These are phyloP conservation scores for Oenanthe oenanthe DNA, from an alignment of 2,113 vertebrate species.

Conservation along the genomic window DNA sequence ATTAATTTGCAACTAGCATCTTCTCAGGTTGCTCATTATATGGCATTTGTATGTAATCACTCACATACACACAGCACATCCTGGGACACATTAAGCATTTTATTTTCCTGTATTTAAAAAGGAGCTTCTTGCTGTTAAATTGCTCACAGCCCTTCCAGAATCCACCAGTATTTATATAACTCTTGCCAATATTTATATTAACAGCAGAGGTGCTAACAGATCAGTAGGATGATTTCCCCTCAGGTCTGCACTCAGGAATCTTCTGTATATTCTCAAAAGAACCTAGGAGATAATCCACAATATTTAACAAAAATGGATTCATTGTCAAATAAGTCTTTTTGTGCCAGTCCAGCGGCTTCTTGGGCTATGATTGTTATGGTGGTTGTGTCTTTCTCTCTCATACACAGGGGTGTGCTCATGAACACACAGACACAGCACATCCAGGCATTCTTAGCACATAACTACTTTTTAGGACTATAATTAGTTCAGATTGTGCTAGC, in stretches of 20 bases:
- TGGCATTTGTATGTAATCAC: background rate
- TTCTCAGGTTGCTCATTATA: slow-evolving; percentile 44
- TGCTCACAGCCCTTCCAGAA: background rate
- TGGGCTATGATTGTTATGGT: background rate
- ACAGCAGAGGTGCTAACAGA: slow-evolving; percentile 33
- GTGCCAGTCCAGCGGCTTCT: background rate
- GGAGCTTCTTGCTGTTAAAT: slow-evolving; percentile 35
- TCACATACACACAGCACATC: background rate
- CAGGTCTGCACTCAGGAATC: background rate
- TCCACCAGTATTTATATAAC: background rate
- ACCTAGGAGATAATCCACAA: background rate
- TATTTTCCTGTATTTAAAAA: background rate
- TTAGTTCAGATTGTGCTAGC: background rate
- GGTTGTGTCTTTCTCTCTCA: background rate
- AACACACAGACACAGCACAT: background rate
- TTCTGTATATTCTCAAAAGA: background rate
- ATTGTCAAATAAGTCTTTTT: background rate
- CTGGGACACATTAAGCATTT: slow-evolving; percentile 28
- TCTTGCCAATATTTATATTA: slow-evolving; percentile 46
- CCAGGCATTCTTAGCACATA: background rate
- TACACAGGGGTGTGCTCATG: rapidly evolving
- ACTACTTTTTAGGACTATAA: background rate
- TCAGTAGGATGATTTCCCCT: slow-evolving; percentile 26
- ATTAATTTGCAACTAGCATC: slow-evolving; percentile 22
- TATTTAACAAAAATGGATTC: background rate